Evolutionary conservation across 2,797 vertebrate genomes (phyloP), one percentile per base, ranked within the genome.

Genomic region (Champsocephalus esox): DNA sequence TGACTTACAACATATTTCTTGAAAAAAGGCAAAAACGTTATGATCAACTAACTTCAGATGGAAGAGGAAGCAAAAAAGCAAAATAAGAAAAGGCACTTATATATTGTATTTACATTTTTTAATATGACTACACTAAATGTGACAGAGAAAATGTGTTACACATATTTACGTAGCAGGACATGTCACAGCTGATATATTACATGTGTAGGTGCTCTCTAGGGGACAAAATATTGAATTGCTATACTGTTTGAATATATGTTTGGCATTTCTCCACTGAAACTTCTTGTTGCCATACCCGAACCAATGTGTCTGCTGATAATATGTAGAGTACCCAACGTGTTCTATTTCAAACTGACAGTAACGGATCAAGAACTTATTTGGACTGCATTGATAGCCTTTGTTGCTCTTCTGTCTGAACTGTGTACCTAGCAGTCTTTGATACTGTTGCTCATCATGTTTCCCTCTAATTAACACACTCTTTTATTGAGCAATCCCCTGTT

Each of bases 381-480:
- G 59, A 14, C 49, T 59, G 16, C 17, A 1, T 16, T 45, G 46
- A 51, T 24, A n/a, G 50, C 80, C 59, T 83, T 86, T 80, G 85
- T 84, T 49, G 19, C 52, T 11, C 1, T 24, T 54, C 46, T 45
- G 73, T 87, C 79, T 70, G 78, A 85, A 74, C 74, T 67, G 58
- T 82, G 79, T 62, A 66, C 73, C 86, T 81, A 68, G 38, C 60
- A 14, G 49, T 52, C 81, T 89, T 89, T 91, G 83, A 91, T 91
- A 89, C 73, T 51, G 65, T 82, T 77, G 79, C 83, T 79, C 68
- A 50, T 85, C 77, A 12, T 66, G 88, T 88, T 88, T 60, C 86
- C 78, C 88, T 83, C 87, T 90, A 91, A 93, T 93, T 93, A 94
- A 93, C 90, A 80, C 80, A 88, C 85, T 90, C 84, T 80, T 88